Evolutionary conservation across 2,888 invertebrate genomes (phyloP).

Genomic region (Phaedon cochleariae): DNA sequence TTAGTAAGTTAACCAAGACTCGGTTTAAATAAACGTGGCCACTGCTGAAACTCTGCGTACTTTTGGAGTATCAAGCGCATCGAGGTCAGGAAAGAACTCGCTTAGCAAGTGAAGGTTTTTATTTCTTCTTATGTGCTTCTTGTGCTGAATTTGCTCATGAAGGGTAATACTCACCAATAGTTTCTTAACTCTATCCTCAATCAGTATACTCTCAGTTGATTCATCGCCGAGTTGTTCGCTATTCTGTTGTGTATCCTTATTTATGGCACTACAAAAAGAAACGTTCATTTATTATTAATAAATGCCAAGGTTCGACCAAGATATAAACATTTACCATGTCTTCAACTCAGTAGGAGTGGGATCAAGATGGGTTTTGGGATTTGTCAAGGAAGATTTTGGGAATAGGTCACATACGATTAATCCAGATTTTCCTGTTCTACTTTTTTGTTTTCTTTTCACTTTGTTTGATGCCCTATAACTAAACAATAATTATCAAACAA

Average conservation of each 20-base stretch:
- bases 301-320: no score
- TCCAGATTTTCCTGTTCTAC: background rate
- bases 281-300: no score
- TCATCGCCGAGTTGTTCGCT: no score
- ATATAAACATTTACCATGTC: background rate
- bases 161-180: slow-evolving; percentile 9
- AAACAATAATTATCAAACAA: background rate
- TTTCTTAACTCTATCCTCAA: slow-evolving; percentile 2
- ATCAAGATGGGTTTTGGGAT: background rate
- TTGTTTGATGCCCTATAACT: background rate
- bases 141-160: no score
- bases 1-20: no score
- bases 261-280: background rate
- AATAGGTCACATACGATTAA: background rate
- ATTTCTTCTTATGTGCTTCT: no score
- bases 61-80: no score
- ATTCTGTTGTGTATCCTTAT: background rate
- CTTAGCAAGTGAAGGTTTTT: no score
- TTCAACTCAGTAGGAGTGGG: background rate
- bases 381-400: background rate
- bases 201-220: slow-evolving; percentile 11
- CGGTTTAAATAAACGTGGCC: no score
- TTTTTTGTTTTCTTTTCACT: background rate
- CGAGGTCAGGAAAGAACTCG: no score
- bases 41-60: no score